Conservation (phyloP, 2,888 invertebrate genomes). For the Uropetala carovei region DNA sequence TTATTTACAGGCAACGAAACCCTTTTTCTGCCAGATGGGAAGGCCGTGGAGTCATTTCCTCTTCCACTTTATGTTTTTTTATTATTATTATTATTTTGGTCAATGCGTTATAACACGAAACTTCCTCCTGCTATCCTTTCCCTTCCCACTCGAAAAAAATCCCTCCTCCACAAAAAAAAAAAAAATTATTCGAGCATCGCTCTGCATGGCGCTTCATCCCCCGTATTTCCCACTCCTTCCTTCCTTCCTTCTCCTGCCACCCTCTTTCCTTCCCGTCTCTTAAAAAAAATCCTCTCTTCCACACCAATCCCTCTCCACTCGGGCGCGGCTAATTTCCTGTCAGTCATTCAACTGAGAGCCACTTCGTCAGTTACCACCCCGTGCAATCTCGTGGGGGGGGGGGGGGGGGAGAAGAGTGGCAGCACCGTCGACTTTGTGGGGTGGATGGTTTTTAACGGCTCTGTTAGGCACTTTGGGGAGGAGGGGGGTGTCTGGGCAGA, state of each 20-base stretch:
- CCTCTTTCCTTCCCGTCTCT: not conserved
- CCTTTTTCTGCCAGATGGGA: not conserved
- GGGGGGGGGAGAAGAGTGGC: not conserved
- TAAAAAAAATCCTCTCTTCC: not conserved
- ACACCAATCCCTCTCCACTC: not conserved
- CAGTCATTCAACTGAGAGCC: slow-evolving; percentile 48
- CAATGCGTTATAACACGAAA: not conserved
- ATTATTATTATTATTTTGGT: too few relatives aligned
- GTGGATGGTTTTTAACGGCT: slow-evolving; percentile 29
- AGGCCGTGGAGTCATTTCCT: not conserved
- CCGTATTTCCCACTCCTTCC: not conserved
- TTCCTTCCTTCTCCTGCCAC: not conserved
- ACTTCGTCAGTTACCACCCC: slow-evolving; percentile 52
- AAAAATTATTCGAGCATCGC: not conserved
- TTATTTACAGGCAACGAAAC: slow-evolving; percentile 18
- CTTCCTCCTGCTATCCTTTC: not conserved
- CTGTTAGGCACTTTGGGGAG: not conserved
- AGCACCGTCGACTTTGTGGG: not conserved
- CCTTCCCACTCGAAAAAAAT: not conserved
- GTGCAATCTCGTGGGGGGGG: not conserved
- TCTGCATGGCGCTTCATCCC: not conserved
- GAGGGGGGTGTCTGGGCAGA: not conserved
- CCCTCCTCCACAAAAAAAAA: not conserved
- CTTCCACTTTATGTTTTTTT: not conserved
- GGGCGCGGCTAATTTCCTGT: slow-evolving; percentile 52